Evolutionary conservation across 1,140 invertebrate genomes (phyloP).

Genomic region (Pararge aegeria): DNA sequence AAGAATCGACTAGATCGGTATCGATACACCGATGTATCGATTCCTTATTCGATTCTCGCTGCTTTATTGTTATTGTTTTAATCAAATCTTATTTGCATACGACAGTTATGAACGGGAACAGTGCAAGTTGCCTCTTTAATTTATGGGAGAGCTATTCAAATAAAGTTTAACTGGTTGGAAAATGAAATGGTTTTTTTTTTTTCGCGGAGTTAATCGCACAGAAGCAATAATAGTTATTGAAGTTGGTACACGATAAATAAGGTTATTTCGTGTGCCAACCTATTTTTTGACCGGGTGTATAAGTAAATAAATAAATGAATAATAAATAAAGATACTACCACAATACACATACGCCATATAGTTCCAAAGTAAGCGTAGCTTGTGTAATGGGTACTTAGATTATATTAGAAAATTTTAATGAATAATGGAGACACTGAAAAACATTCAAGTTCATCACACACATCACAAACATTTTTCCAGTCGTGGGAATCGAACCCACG

Average conservation of each 20-base stretch:
- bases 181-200: constrained; percentile 21
- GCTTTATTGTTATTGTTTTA: constrained; percentile 70
- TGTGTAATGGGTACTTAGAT: too few species aligned
- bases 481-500: too few species aligned
- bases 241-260: not conserved
- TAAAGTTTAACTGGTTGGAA: constrained; percentile 23
- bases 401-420: too few species aligned
- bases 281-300: too few species aligned
- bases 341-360: too few species aligned
- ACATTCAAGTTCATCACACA: too few species aligned
- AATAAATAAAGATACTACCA: too few species aligned
- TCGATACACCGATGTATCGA: constrained; percentile 54
- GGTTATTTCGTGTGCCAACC: not conserved
- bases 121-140: not conserved
- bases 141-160: constrained; percentile 21
- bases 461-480: too few species aligned
- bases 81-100: constrained; percentile 62
- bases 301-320: too few species aligned
- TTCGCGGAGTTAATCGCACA: constrained; percentile 1
- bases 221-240: not conserved
- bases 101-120: constrained; percentile 17
- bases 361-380: too few species aligned
- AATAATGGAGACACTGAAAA: too few species aligned
- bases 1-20: constrained; percentile 64
- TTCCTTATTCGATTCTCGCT: constrained; percentile 62